Percentiles rank a stretch among this genome's conserved stretches.
phyloP scores from a whole-genome alignment of 2,888 invertebrate species.

The Conistra vaccinii region DNA sequence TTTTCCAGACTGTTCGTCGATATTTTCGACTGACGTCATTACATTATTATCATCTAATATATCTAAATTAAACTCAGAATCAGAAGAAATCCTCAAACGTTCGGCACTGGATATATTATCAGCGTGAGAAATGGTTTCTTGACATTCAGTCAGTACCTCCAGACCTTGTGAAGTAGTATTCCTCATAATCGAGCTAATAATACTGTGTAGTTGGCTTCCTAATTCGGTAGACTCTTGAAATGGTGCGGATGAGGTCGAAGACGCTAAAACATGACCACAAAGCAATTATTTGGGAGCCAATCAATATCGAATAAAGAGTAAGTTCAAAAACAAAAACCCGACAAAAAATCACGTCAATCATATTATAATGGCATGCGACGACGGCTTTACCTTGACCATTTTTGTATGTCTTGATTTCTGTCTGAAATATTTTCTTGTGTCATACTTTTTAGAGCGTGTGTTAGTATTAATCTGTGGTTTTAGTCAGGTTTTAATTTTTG shows the following conservation, averaged over 20 bases:
- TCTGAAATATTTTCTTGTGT: no score
- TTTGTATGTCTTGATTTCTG: no score
- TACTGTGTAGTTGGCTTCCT: conserved; percentile 76
- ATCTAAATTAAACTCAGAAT: conserved; percentile 75
- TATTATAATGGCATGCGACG: no score
- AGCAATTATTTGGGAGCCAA: conserved; percentile 4
- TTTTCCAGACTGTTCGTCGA: conserved; percentile 57
- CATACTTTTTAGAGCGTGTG: no score
- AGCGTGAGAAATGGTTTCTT: conserved; percentile 61
- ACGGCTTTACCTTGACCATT: no score
- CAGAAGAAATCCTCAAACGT: conserved; percentile 64
- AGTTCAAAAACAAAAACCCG: no score
- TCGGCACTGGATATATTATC: conserved; percentile 62
- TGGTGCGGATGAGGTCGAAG: conserved; percentile 70
- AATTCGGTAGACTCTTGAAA: conserved; percentile 74
- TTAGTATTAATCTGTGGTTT: no score
- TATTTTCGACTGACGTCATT: conserved; percentile 74
- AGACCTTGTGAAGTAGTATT: conserved; percentile 62
- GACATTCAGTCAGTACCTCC: conserved; percentile 69
- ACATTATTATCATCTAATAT: conserved; percentile 77
- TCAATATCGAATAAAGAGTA: not conserved
- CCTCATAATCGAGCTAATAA: conserved; percentile 75
- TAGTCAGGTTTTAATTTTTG: no score
- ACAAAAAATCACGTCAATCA: no score
- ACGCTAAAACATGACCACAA: conserved; percentile 68